Base-by-base conservation (phyloP, 2,888 invertebrate genomes). In the Chirona hameri region DNA sequence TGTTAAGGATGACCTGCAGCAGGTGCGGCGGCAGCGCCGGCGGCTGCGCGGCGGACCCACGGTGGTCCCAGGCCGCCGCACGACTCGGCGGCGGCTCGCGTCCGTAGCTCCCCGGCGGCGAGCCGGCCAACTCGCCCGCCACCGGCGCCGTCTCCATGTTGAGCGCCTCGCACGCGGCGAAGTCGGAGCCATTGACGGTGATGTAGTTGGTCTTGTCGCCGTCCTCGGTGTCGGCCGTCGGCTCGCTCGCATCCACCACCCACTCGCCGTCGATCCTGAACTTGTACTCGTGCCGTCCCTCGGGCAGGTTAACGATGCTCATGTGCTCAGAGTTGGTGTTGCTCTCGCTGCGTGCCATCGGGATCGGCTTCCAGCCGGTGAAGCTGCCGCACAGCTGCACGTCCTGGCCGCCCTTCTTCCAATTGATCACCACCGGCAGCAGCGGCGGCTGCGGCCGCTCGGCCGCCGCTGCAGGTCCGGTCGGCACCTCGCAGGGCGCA, bases 1-100 rank as follows among this genome's bases (percentile, higher is more conserved):
- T 99, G 88, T 99, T 99, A 81, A 99, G 91, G 87, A 99, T 99
- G 87, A 99, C 99, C 92, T 99, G 99, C 82, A 99, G 91, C 83
- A 99, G 91, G 90, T 99, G 99, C 48, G 99, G 99, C 60, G 99
- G 99, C 86, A 99, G 90, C 86, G 98, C 95, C 27, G 99, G 99
- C 52, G 99, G 99, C 0, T 97, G 97, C 82, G 94, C 92, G 24
- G 65, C 39, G 0, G 69, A 5, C 39, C n/a, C n/a, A 10, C 46
- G 48, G 1, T 15, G n/a, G 12, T 39, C n/a, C n/a, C 55, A 48
- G 69, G 27, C 21, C 5, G 46, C 69, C 27, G 9, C 83, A 81
- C 80, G 55, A 2, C 24, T 21, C 12, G 52, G 5, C 7, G 48
- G 80, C 48, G 29, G 21, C 27, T 80, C 52, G 80, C 52, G 52